These are phyloP conservation scores for Ormyrus nitidulus DNA, from an alignment of 2,888 invertebrate species.

Conservation along the genomic window DNA sequence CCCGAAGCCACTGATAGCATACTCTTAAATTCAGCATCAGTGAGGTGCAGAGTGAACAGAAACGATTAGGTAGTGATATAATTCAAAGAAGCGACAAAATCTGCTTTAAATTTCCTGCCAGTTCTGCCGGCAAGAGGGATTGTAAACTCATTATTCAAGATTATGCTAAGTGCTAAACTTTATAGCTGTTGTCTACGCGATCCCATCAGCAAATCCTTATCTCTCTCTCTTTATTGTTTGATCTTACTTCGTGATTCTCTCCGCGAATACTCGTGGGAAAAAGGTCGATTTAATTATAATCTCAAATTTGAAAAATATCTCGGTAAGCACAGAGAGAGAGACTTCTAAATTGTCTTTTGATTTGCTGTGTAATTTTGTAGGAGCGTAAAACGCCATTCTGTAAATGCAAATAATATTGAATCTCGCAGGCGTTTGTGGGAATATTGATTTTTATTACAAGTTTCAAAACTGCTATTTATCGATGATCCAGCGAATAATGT, in stretches of 20 bases:
- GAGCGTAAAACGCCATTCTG: no score
- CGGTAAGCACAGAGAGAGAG: constrained; percentile 8
- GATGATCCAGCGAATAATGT: no score
- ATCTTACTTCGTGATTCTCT: constrained; percentile 44
- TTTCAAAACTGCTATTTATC: no score
- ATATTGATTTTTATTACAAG: no score
- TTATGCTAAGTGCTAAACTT: constrained; percentile 54
- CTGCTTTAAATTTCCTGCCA: constrained; percentile 36
- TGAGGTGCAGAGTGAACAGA: constrained; percentile 11
- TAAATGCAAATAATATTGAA: no score
- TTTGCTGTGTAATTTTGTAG: no score
- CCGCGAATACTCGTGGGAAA: constrained; percentile 34
- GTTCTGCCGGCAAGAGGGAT: constrained; percentile 37
- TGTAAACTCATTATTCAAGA: constrained; percentile 56
- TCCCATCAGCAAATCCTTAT: constrained; percentile 48
- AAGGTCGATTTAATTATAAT: constrained; percentile 10
- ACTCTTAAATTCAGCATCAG: constrained; percentile 14
- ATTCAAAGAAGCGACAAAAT: constrained; percentile 40
- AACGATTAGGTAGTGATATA: constrained; percentile 12
- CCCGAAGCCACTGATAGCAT: neutral
- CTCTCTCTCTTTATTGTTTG: constrained; percentile 42
- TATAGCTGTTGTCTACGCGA: constrained; percentile 36
- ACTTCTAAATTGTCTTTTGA: no score
- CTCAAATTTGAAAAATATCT: constrained; percentile 11
- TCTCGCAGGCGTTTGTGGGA: no score